These are phyloP conservation scores for Erpornis zantholeuca DNA, from an alignment of 2,113 vertebrate genomes.

Conservation along the genomic window DNA sequence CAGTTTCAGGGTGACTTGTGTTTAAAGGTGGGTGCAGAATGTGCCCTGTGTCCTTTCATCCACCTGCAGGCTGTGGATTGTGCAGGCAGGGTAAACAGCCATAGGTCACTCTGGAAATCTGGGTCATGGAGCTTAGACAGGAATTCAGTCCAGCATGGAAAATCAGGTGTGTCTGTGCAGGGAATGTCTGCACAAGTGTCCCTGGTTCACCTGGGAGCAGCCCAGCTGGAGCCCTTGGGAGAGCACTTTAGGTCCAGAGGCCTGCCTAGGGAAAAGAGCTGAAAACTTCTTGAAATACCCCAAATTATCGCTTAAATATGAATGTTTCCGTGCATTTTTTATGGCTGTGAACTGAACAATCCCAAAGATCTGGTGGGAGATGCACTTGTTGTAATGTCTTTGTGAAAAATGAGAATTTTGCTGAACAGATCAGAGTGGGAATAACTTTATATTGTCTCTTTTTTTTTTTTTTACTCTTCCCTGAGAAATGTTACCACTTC, in stretches of 20 bases:
- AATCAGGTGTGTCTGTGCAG: not conserved
- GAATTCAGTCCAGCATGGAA: not conserved
- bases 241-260: not conserved
- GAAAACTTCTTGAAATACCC: not conserved
- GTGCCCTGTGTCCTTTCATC: not conserved
- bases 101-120: not conserved
- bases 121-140: not conserved
- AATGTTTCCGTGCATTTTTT: not conserved
- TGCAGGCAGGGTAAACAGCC: not conserved
- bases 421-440: not conserved
- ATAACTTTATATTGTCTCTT: not conserved
- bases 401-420: not conserved
- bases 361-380: not conserved
- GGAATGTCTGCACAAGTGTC: not conserved
- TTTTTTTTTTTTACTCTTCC: not conserved
- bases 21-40: not conserved
- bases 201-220: not conserved
- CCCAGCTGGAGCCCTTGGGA: not conserved
- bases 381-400: not conserved
- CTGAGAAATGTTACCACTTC: constrained; percentile 98
- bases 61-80: not conserved
- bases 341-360: not conserved
- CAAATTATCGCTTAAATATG: not conserved
- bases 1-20: not conserved
- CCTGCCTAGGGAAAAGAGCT: not conserved